Percentiles rank a stretch among this genome's conserved stretches.
phyloP scores from a whole-genome alignment of 2,888 invertebrate genomes.

The Cacoxenus indagator region DNA sequence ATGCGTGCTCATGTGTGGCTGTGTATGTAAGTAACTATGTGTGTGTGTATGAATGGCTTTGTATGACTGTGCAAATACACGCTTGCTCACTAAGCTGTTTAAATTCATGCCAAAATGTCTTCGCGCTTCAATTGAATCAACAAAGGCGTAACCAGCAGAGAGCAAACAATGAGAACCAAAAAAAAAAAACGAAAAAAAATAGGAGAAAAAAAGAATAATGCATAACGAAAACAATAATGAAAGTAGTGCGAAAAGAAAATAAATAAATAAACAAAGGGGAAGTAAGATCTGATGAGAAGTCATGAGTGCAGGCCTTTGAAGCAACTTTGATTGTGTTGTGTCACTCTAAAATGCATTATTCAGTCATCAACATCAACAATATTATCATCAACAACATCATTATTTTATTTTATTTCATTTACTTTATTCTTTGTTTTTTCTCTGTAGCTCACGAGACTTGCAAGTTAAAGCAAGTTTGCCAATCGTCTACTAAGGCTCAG shows the following conservation, averaged over 20 bases:
- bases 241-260: no score
- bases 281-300: not conserved
- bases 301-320: not conserved
- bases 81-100: not conserved
- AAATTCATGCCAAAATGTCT: slow-evolving; percentile 7
- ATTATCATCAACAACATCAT: not conserved
- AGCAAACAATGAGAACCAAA: no score
- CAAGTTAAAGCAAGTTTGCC: not conserved
- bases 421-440: no score
- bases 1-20: not conserved
- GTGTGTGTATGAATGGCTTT: not conserved
- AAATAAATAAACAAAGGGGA: no score
- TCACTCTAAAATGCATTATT: not conserved
- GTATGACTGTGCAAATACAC: not conserved
- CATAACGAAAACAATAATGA: not conserved
- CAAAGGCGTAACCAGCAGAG: no score
- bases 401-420: no score
- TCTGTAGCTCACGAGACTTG: no score
- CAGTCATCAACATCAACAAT: not conserved
- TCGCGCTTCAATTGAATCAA: not conserved
- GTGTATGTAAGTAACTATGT: not conserved
- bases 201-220: not conserved
- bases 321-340: not conserved
- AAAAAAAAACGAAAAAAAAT: no score
- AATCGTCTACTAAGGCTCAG: no score